A percentile compares a stretch with the other conserved stretches of the same genome.
These are phyloP conservation scores for Polyommatus iphigenia DNA, from an alignment of 2,888 invertebrate species.

Conservation along the genomic window DNA sequence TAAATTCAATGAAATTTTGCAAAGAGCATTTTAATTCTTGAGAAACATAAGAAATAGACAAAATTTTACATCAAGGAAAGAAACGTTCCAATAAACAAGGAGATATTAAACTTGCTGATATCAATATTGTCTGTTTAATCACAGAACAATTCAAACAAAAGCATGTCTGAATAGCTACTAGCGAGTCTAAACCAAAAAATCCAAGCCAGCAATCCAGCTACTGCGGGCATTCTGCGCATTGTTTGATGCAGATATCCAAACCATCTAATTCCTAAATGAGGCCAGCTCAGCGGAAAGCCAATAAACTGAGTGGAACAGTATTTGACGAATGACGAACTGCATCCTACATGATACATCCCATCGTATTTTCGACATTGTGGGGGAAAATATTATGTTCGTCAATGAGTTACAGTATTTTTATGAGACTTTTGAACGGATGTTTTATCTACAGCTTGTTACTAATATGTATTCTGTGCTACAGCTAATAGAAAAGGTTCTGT, in stretches of 20 bases:
- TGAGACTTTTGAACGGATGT: no score
- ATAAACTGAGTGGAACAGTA: slow-evolving; percentile 67
- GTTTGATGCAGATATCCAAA: slow-evolving; percentile 50
- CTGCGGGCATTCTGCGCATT: slow-evolving; percentile 27
- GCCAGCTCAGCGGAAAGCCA: slow-evolving; percentile 57
- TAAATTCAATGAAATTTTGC: no score
- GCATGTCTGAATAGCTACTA: neutral
- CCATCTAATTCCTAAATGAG: slow-evolving; percentile 53
- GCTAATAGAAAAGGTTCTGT: no score
- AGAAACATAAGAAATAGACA: no score
- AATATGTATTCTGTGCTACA: no score
- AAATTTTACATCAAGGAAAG: no score
- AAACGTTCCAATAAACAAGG: no score
- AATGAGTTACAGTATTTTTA: neutral
- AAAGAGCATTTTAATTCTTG: no score
- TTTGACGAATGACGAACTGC: neutral
- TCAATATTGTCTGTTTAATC: neutral
- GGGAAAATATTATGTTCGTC: neutral
- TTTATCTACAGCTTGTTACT: no score
- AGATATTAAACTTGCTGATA: no score
- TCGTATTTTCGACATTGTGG: neutral
- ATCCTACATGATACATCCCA: neutral
- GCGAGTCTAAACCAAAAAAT: neutral
- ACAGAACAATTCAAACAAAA: neutral
- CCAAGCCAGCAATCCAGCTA: neutral